phyloP scores from a whole-genome alignment of 2,797 vertebrate genomes.

The Gila robusta region DNA sequence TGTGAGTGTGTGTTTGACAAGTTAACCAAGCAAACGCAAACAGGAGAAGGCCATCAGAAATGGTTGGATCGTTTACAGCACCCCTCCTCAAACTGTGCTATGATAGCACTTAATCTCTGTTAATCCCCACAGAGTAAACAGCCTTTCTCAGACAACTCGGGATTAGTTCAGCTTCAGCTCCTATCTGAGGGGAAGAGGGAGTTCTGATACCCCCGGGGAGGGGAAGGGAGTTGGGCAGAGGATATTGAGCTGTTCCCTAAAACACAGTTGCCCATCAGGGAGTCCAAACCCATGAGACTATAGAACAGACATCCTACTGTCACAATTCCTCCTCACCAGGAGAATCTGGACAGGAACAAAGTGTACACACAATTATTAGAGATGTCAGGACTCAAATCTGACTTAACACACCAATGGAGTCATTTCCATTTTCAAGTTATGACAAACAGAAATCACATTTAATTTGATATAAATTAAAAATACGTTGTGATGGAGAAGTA shows the following conservation, averaged over 20 bases:
- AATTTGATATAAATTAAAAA: not conserved
- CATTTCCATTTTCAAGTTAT: not conserved
- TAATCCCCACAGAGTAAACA: slow-evolving; percentile 91
- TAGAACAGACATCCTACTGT: slow-evolving; percentile 65
- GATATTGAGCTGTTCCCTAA: slow-evolving; percentile 77
- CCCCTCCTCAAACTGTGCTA: slow-evolving; percentile 83
- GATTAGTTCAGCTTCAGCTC: slow-evolving; percentile 89
- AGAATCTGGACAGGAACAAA: slow-evolving; percentile 41
- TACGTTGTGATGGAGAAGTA: not conserved
- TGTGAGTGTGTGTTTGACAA: slow-evolving; percentile 26
- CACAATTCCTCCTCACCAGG: slow-evolving; percentile 45
- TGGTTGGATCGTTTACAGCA: slow-evolving; percentile 71
- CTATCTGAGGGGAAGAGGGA: slow-evolving; percentile 70
- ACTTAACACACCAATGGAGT: not conserved
- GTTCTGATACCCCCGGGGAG: slow-evolving; percentile 68
- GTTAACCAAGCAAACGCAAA: slow-evolving; percentile 14
- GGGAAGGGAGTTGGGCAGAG: slow-evolving; percentile 38
- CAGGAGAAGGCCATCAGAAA: slow-evolving; percentile 31
- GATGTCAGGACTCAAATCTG: not conserved
- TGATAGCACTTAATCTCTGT: slow-evolving; percentile 89
- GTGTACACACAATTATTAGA: not conserved
- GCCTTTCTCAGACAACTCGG: slow-evolving; percentile 82
- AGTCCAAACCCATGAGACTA: slow-evolving; percentile 52
- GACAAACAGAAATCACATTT: not conserved
- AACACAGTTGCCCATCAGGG: slow-evolving; percentile 53